These are phyloP conservation scores for Ecliptopera silaceata DNA, from an alignment of 2,888 invertebrate species.

Conservation along the genomic window DNA sequence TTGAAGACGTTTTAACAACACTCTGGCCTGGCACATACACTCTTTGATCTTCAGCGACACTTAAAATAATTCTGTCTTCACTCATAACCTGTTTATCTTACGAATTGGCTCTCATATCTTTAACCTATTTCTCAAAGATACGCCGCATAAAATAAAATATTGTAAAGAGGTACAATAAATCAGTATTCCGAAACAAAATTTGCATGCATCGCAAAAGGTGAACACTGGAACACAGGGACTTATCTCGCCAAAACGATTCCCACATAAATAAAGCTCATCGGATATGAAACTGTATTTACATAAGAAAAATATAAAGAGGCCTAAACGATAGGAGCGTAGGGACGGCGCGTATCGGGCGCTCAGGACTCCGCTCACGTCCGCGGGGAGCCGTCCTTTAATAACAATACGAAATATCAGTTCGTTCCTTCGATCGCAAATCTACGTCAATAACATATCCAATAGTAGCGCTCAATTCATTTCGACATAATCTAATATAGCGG, in stretches of 20 bases:
- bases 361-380: slow-evolving; percentile 73
- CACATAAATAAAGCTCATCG: slow-evolving; percentile 84
- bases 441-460: slow-evolving; percentile 84
- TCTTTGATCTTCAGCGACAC: slow-evolving; percentile 77
- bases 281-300: slow-evolving; percentile 82
- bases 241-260: slow-evolving; percentile 83
- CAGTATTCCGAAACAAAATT: slow-evolving; percentile 67
- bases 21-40: slow-evolving; percentile 56
- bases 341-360: slow-evolving; percentile 69
- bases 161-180: slow-evolving; percentile 55
- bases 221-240: slow-evolving; percentile 74
- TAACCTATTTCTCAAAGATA: slow-evolving; percentile 32
- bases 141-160: slow-evolving; percentile 34
- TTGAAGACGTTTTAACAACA: slow-evolving; percentile 76
- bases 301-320: slow-evolving; percentile 83
- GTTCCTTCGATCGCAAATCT: slow-evolving; percentile 83
- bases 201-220: slow-evolving; percentile 72
- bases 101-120: slow-evolving; percentile 28
- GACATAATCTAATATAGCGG: slow-evolving; percentile 81
- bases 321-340: slow-evolving; percentile 80
- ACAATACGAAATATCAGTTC: slow-evolving; percentile 84
- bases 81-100: slow-evolving; percentile 48
- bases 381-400: slow-evolving; percentile 75
- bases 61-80: slow-evolving; percentile 50
- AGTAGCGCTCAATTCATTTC: slow-evolving; percentile 82